These are phyloP conservation scores for Phylloscopus trochiloides DNA, from an alignment of 2,113 vertebrate genomes.

Conservation along the genomic window DNA sequence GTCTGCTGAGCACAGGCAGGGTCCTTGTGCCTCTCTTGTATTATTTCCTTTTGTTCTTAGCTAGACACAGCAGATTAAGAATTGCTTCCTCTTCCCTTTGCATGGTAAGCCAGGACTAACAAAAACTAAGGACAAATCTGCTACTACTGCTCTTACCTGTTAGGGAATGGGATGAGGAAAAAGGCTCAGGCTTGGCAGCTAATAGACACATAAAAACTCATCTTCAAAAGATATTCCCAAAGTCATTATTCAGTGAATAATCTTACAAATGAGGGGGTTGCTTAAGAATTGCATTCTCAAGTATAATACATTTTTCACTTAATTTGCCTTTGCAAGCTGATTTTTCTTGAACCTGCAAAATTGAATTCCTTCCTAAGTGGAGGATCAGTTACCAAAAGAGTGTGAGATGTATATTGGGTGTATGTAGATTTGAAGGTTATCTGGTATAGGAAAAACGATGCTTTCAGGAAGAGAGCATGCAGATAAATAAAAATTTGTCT, in stretches of 20 bases:
- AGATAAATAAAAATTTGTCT: background rate
- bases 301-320: background rate
- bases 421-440: background rate
- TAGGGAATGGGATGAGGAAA: background rate
- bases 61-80: background rate
- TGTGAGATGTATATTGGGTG: background rate
- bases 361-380: background rate
- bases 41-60: background rate
- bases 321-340: background rate
- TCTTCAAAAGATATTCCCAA: background rate
- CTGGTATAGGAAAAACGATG: background rate
- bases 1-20: background rate
- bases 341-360: slow-evolving; percentile 4
- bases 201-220: background rate
- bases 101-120: background rate
- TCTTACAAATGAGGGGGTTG: slow-evolving; percentile 3
- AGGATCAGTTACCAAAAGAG: background rate
- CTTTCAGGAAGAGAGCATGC: background rate
- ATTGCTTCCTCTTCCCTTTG: background rate
- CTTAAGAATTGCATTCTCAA: background rate
- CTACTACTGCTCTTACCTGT: background rate
- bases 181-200: background rate
- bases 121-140: background rate
- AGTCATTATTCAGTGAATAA: slow-evolving; percentile 17
- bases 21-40: background rate